These are phyloP conservation scores for Ascaphus truei DNA, from an alignment of 2,113 vertebrate genomes.

Conservation along the genomic window DNA sequence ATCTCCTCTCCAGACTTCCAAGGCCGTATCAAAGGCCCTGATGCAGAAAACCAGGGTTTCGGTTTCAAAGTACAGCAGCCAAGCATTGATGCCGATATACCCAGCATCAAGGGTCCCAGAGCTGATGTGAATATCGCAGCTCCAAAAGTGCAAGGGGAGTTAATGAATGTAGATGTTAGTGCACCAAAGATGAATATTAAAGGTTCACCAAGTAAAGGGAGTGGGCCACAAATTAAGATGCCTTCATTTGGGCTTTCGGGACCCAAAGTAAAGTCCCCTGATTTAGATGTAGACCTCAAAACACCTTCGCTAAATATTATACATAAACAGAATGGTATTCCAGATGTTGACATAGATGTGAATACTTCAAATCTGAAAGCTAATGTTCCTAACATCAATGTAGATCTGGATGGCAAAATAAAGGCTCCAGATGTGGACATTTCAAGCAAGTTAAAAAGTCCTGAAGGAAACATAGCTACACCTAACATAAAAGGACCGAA, in stretches of 20 bases:
- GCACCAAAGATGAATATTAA: background rate
- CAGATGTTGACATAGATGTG: background rate
- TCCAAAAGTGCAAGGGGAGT: constrained; percentile 2
- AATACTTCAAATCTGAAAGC: background rate
- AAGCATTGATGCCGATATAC: background rate
- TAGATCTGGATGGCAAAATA: background rate
- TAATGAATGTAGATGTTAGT: background rate
- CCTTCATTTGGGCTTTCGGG: background rate
- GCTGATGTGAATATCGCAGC: background rate
- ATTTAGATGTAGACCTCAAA: background rate
- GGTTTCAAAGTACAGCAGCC: background rate
- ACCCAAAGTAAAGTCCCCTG: background rate
- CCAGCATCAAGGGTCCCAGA: background rate
- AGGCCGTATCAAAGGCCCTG: background rate
- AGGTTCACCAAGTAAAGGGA: background rate
- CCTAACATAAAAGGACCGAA: constrained; percentile 3
- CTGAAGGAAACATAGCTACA: background rate
- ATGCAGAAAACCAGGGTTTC: background rate
- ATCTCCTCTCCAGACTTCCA: background rate
- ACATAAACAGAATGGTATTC: background rate
- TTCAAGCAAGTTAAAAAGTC: background rate
- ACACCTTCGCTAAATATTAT: background rate
- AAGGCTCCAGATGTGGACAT: background rate
- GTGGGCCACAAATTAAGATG: background rate
- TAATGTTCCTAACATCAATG: background rate